Percentiles rank a stretch among this genome's conserved stretches.
These are phyloP conservation scores for Cryptocephalus primarius DNA, from an alignment of 2,888 invertebrate species.

Conservation along the genomic window DNA sequence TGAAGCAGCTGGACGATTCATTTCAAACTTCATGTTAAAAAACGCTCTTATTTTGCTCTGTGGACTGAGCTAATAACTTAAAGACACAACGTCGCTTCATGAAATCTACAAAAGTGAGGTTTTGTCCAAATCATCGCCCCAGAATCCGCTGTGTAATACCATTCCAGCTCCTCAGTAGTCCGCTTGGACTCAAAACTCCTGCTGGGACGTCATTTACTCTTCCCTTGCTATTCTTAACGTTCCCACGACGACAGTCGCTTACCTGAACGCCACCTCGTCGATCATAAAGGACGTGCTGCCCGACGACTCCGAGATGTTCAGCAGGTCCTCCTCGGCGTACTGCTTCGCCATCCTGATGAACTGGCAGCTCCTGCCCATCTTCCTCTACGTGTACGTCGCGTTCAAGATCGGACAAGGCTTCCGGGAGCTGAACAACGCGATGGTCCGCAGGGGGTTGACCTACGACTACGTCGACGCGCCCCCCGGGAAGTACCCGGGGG, in stretches of 20 bases:
- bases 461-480: not conserved
- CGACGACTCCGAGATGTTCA: not conserved
- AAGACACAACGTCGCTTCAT: too few species aligned
- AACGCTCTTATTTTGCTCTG: too few species aligned
- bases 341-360: conserved; percentile 15
- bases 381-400: conserved; percentile 17
- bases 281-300: too few species aligned
- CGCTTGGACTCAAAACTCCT: not conserved
- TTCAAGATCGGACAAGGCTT: conserved; percentile 12
- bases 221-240: not conserved
- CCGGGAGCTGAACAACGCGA: conserved; percentile 12
- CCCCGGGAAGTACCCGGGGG: conserved; percentile 3
- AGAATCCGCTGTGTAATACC: too few species aligned
- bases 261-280: too few species aligned
- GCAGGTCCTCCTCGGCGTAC: not conserved
- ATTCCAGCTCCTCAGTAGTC: too few species aligned
- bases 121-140: too few species aligned
- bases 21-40: too few species aligned
- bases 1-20: too few species aligned
- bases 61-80: too few species aligned
- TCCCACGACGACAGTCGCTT: too few species aligned
- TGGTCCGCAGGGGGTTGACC: conserved; percentile 6
- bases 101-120: too few species aligned
- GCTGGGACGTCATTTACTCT: not conserved
- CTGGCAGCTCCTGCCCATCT: conserved; percentile 18